These are phyloP conservation scores for Xyliphius kryptos DNA, from an alignment of 2,113 vertebrate species.

Conservation along the genomic window DNA sequence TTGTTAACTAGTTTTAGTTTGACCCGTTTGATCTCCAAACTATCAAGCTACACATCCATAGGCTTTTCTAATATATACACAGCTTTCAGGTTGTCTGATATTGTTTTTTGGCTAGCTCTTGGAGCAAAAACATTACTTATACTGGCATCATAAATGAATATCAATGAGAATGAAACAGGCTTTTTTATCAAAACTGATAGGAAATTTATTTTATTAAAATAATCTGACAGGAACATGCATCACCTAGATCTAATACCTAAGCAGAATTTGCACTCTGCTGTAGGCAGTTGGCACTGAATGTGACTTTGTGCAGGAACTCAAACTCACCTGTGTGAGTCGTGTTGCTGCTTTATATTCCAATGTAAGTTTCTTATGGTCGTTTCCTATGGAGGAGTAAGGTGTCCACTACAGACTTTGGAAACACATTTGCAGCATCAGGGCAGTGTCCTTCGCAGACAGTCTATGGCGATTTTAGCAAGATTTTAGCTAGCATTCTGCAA, in stretches of 20 bases:
- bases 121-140: not conserved
- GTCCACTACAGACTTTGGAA: too few species aligned
- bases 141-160: not conserved
- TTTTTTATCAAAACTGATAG: not conserved
- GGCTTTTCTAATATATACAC: not conserved
- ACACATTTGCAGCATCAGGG: too few species aligned
- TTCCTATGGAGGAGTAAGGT: too few species aligned
- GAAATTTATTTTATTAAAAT: conserved; percentile 2
- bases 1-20: conserved; percentile 33
- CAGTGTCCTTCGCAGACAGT: too few species aligned
- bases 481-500: too few species aligned
- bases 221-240: not conserved
- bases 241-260: not conserved
- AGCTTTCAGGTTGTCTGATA: not conserved
- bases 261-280: not conserved
- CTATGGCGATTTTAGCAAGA: too few species aligned
- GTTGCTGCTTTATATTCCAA: too few species aligned
- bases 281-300: not conserved
- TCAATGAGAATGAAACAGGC: not conserved
- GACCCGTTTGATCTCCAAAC: conserved; percentile 35
- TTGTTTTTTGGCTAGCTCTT: not conserved
- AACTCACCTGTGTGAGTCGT: too few species aligned
- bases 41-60: not conserved
- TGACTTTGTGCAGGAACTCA: not conserved
- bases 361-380: too few species aligned